Conservation (phyloP, 2,797 vertebrate species). For the Nothura maculosa region DNA sequence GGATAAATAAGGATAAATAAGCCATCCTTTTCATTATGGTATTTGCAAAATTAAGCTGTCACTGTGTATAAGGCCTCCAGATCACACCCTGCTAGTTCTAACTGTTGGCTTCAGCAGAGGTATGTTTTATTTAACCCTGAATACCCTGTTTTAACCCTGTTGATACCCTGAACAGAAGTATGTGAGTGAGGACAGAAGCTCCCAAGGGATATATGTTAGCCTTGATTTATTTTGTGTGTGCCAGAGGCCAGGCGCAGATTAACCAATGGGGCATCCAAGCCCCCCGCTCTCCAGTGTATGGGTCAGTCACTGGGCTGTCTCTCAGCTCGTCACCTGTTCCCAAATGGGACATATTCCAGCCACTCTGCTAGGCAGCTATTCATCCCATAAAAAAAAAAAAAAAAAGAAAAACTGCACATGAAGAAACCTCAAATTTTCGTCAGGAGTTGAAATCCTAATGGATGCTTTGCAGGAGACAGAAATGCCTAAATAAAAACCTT, state of each 20-base stretch:
- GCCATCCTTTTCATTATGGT: neutral
- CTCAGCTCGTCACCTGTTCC: neutral
- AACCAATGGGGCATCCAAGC: neutral
- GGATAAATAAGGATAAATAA: neutral
- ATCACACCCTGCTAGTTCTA: neutral
- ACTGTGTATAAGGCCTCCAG: accelerated
- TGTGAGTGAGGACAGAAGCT: neutral
- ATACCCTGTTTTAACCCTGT: too few relatives aligned
- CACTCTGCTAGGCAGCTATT: accelerated
- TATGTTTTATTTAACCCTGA: too few relatives aligned
- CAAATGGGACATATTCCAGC: accelerated
- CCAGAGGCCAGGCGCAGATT: neutral
- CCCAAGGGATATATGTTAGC: neutral
- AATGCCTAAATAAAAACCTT: neutral
- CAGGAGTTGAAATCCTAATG: neutral
- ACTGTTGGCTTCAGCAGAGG: too few relatives aligned
- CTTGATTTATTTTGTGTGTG: neutral
- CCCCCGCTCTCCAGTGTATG: neutral
- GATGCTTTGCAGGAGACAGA: neutral
- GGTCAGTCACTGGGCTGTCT: neutral
- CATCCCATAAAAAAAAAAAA: neutral
- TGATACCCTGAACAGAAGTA: neutral
- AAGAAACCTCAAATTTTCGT: neutral
- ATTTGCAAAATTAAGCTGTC: neutral
- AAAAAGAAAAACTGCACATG: neutral